These are phyloP conservation scores for Tetramorium alpestre DNA, from an alignment of 1,140 invertebrate species.

Conservation along the genomic window DNA sequence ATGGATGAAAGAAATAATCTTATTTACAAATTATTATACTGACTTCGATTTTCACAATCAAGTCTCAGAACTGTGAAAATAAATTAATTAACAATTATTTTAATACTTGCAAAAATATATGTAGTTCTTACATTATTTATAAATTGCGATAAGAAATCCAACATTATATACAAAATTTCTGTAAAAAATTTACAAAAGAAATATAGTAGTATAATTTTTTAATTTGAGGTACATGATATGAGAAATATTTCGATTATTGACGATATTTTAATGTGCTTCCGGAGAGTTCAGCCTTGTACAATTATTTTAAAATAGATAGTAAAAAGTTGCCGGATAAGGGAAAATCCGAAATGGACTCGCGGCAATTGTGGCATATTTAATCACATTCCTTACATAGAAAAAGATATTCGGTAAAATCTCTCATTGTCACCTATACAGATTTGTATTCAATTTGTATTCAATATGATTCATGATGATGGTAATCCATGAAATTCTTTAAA, in stretches of 20 bases:
- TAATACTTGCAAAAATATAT: not conserved
- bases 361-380: not conserved
- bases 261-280: conserved; percentile 28
- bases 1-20: conserved; percentile 12
- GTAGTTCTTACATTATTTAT: not conserved
- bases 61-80: not conserved
- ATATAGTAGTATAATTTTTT: not conserved
- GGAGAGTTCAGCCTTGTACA: conserved; percentile 13
- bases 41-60: not conserved
- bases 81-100: not conserved
- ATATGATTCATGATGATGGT: not conserved
- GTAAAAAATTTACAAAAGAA: not conserved
- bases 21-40: not conserved
- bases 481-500: not conserved
- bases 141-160: not conserved
- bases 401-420: not conserved
- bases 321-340: conserved; percentile 25
- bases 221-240: not conserved
- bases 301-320: conserved; percentile 15
- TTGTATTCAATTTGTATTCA: not conserved
- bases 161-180: not conserved
- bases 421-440: not conserved
- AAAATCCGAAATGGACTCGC: conserved; percentile 49
- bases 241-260: conserved; percentile 38
- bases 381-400: not conserved